phyloP scores from a whole-genome alignment of 1,140 invertebrate species.

The Rhyzopertha dominica region DNA sequence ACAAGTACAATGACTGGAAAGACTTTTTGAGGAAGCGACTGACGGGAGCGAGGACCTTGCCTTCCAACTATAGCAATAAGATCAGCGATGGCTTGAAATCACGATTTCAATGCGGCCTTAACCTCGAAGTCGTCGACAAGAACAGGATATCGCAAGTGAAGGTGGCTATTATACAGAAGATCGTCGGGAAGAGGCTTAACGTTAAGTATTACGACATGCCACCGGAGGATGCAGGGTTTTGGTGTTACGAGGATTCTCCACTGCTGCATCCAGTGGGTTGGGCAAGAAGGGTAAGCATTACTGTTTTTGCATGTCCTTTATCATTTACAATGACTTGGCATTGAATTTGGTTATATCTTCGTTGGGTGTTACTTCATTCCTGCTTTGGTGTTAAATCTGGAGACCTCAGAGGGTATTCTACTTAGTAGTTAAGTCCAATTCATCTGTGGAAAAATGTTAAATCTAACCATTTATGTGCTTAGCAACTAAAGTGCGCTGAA shows the following conservation, averaged over 20 bases:
- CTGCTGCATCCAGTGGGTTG: slow-evolving; percentile 94
- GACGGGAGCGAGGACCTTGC: slow-evolving; percentile 84
- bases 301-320: background rate
- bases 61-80: slow-evolving; percentile 87
- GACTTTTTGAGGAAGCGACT: slow-evolving; percentile 86
- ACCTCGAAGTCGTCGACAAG: slow-evolving; percentile 93
- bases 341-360: no score
- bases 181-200: slow-evolving; percentile 86
- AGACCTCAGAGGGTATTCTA: no score
- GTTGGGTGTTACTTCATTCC: no score
- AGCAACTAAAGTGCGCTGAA: no score
- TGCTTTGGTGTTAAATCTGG: no score
- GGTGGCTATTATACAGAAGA: slow-evolving; percentile 81
- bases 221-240: slow-evolving; percentile 78
- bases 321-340: no score
- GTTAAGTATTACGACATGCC: slow-evolving; percentile 83
- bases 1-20: slow-evolving; percentile 94
- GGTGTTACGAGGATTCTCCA: slow-evolving; percentile 93
- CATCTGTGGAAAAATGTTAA: background rate
- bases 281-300: slow-evolving; percentile 58
- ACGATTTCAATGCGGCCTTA: slow-evolving; percentile 73
- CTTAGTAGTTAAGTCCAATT: background rate
- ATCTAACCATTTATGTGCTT: slow-evolving; percentile 1
- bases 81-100: slow-evolving; percentile 78
- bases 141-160: slow-evolving; percentile 88